Evolutionary conservation across 1,140 invertebrate species (phyloP).

Genomic region (Eufriesea mexicana): DNA sequence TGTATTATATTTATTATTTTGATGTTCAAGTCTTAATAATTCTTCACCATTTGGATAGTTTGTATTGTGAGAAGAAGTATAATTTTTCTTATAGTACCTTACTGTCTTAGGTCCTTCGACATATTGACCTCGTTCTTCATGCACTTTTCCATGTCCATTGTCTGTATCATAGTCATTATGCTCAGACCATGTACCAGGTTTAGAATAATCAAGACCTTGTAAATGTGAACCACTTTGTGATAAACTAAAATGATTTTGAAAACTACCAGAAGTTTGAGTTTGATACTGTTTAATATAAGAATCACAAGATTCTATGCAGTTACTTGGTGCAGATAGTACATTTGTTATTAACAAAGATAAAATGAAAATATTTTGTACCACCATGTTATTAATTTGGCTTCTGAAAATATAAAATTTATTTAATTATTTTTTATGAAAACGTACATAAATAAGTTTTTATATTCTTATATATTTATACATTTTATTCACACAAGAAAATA

Average conservation of each 20-base stretch:
- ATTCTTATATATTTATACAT: not conserved
- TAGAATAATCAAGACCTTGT: slow-evolving; percentile 56
- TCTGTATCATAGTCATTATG: slow-evolving; percentile 64
- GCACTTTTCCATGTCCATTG: slow-evolving; percentile 67
- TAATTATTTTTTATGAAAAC: slow-evolving; percentile 19
- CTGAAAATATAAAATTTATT: slow-evolving; percentile 49
- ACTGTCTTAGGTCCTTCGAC: slow-evolving; percentile 58
- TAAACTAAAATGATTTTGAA: slow-evolving; percentile 35
- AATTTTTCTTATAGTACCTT: slow-evolving; percentile 71
- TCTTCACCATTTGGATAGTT: slow-evolving; percentile 8
- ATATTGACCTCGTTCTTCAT: slow-evolving; percentile 70
- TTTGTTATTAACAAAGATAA: slow-evolving; percentile 55
- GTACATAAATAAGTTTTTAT: slow-evolving; percentile 15
- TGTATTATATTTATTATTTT: slow-evolving; percentile 7
- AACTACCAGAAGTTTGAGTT: slow-evolving; percentile 8
- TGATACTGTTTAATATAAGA: slow-evolving; percentile 29
- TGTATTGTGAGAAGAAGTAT: slow-evolving; percentile 58
- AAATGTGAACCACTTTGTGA: slow-evolving; percentile 29
- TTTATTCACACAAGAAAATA: not conserved
- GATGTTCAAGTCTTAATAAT: slow-evolving; percentile 3
- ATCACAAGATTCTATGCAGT: slow-evolving; percentile 67
- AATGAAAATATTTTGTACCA: slow-evolving; percentile 52
- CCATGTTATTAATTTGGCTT: slow-evolving; percentile 53
- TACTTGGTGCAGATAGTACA: slow-evolving; percentile 64
- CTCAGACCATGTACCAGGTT: slow-evolving; percentile 73